Evolutionary conservation across 1,140 invertebrate genomes (phyloP).

Genomic region (Bombus confusus): DNA sequence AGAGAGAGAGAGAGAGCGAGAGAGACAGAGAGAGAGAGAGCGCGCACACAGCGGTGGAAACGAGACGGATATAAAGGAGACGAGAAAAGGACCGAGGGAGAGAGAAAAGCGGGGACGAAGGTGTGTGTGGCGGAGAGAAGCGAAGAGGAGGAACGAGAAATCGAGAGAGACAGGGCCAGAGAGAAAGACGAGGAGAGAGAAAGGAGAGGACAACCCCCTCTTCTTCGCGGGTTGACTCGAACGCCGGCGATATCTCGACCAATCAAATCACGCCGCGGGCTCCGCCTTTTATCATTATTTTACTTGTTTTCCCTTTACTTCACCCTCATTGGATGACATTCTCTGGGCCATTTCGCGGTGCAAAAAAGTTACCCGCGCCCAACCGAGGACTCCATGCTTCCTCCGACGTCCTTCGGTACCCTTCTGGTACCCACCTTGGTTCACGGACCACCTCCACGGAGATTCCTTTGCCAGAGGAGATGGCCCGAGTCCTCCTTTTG

Average conservation of each 20-base stretch:
- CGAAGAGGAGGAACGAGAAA: conserved; percentile 47
- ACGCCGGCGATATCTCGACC: conserved; percentile 83
- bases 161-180: conserved; percentile 38
- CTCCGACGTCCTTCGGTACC: conserved; percentile 57
- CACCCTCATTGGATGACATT: conserved; percentile 83
- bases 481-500: conserved; percentile 35
- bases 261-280: conserved; percentile 81
- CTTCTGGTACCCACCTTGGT: conserved; percentile 66
- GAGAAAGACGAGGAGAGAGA: conserved; percentile 61
- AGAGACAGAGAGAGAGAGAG: not conserved
- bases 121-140: conserved; percentile 39
- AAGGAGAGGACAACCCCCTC: conserved; percentile 77
- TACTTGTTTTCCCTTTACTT: conserved; percentile 83
- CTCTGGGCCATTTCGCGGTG: conserved; percentile 67
- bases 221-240: conserved; percentile 78
- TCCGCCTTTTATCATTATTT: conserved; percentile 84
- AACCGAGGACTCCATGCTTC: conserved; percentile 70
- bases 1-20: not conserved
- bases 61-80: conserved; percentile 52
- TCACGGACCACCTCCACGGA: conserved; percentile 55
- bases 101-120: conserved; percentile 46
- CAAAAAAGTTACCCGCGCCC: conserved; percentile 66
- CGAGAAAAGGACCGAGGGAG: conserved; percentile 51
- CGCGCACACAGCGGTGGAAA: conserved; percentile 32
- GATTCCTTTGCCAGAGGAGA: conserved; percentile 17